Evolutionary conservation across 1,140 invertebrate species (phyloP).

Genomic region (Drosophila orena): DNA sequence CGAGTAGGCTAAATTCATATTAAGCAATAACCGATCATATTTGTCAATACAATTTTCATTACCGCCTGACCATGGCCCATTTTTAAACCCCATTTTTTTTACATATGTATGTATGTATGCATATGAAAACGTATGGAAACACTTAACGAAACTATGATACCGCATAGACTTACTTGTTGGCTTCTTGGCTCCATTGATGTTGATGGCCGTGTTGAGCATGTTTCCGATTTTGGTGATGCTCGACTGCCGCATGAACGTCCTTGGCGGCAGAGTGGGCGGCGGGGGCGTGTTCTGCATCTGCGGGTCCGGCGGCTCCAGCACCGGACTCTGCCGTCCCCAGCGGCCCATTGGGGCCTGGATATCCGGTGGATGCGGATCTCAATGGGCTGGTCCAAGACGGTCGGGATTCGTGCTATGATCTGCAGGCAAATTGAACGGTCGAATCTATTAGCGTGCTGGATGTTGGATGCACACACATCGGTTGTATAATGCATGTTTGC

Average conservation of each 20-base stretch:
- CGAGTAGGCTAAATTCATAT: no score
- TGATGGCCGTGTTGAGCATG: conserved; percentile 88
- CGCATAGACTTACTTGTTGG: conserved; percentile 74
- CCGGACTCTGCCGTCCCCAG: conserved; percentile 79
- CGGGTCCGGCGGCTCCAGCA: conserved; percentile 76
- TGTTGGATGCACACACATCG: conserved; percentile 42
- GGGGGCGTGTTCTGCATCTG: conserved; percentile 47
- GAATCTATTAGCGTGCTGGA: conserved; percentile 61
- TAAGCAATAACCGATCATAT: not conserved
- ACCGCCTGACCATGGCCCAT: not conserved
- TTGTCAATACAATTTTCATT: not conserved
- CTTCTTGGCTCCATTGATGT: conserved; percentile 85
- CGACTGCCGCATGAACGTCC: conserved; percentile 88
- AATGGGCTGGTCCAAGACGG: not conserved
- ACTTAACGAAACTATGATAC: not conserved
- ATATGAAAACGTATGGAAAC: no score
- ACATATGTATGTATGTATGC: not conserved
- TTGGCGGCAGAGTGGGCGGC: conserved; percentile 79
- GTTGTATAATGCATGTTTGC: conserved; percentile 73
- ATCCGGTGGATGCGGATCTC: not conserved
- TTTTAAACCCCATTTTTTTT: not conserved
- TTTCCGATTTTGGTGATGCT: conserved; percentile 89
- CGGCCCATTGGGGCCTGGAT: conserved; percentile 62
- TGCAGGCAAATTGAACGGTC: conserved; percentile 70
- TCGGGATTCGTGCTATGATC: conserved; percentile 22